These are phyloP conservation scores for Drosophila crucigera DNA, from an alignment of 2,888 invertebrate genomes.

Conservation along the genomic window DNA sequence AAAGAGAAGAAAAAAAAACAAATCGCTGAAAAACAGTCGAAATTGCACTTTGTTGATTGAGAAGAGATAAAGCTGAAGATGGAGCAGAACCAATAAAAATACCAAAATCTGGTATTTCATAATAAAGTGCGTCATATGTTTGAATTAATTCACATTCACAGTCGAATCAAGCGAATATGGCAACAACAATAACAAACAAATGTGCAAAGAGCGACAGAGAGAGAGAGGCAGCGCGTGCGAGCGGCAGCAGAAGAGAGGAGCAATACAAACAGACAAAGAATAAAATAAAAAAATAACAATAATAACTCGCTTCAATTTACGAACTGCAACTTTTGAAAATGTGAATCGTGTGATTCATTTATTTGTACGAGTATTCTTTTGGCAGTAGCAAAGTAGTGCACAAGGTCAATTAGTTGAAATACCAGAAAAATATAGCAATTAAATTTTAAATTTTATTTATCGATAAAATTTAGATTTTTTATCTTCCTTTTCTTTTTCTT, in stretches of 20 bases:
- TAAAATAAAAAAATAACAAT: constrained; percentile 1
- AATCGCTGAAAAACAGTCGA: not conserved
- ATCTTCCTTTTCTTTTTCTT: not conserved
- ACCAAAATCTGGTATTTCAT: constrained; percentile 28
- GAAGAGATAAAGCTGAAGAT: not conserved
- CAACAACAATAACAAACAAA: constrained; percentile 3
- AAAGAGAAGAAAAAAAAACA: not conserved
- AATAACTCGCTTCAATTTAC: constrained; percentile 21
- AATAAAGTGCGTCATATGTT: constrained; percentile 58
- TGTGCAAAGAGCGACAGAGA: not conserved
- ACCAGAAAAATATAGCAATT: constrained; percentile 68
- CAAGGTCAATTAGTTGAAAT: constrained; percentile 79
- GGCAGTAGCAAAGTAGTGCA: constrained; percentile 70
- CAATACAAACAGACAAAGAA: not conserved
- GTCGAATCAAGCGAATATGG: constrained; percentile 46
- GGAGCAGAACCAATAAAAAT: not conserved
- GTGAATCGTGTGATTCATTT: constrained; percentile 60
- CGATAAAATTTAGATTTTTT: constrained; percentile 5
- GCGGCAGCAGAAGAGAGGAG: not conserved
- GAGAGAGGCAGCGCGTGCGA: not conserved
- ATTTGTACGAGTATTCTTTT: constrained; percentile 9
- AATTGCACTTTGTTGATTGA: constrained; percentile 11
- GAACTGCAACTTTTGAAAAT: constrained; percentile 53
- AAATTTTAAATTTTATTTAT: constrained; percentile 40
- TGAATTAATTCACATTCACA: constrained; percentile 60